These are phyloP conservation scores for Myotis myotis DNA, from an alignment of 2,797 vertebrate genomes.

Conservation along the genomic window DNA sequence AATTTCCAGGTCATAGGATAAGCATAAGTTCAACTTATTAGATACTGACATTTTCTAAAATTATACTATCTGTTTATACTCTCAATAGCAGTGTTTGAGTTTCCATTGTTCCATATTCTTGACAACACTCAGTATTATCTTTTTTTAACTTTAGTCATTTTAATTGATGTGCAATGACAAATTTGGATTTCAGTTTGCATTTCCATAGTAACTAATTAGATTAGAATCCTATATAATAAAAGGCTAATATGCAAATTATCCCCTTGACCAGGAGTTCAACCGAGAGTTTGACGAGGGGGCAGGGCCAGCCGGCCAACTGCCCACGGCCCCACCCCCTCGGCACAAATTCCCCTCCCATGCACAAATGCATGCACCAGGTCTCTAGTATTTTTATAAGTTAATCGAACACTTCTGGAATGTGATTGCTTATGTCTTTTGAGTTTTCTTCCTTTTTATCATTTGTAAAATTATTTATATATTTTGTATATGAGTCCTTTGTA, in stretches of 20 bases:
- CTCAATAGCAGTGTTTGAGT: not conserved
- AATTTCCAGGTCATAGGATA: not conserved
- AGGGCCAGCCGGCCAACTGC: too few relatives aligned
- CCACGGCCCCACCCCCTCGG: too few relatives aligned
- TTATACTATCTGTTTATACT: not conserved
- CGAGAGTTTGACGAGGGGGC: too few relatives aligned
- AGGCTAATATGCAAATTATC: too few relatives aligned
- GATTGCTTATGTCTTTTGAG: not conserved
- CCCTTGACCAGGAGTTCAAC: too few relatives aligned
- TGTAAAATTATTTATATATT: not conserved
- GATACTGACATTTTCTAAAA: not conserved
- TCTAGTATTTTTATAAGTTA: not conserved
- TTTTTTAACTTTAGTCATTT: not conserved
- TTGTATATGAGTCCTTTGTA: not conserved
- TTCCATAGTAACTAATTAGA: not conserved
- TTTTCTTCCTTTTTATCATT: not conserved
- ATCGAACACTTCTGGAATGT: not conserved
- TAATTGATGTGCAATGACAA: not conserved
- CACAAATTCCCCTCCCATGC: too few relatives aligned
- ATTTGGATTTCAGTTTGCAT: not conserved
- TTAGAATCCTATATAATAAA: not conserved
- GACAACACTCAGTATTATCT: not conserved
- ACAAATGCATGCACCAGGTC: too few relatives aligned
- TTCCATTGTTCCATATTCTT: not conserved
- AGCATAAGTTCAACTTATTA: not conserved